Percentiles rank a stretch among this genome's conserved stretches.
Evolutionary conservation across 2,888 invertebrate genomes (phyloP).

Genomic region (Deroplatys truncata): DNA sequence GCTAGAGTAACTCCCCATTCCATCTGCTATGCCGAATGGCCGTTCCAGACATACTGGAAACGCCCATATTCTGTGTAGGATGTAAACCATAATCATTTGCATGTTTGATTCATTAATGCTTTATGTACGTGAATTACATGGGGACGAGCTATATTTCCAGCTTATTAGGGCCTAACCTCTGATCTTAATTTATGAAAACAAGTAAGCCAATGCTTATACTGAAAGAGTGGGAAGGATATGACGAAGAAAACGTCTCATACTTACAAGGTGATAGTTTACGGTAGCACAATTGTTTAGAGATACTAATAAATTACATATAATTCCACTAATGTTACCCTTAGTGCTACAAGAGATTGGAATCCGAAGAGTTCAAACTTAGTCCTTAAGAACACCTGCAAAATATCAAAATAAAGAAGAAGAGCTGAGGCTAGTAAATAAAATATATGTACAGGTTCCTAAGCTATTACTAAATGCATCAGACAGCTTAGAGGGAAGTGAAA

Average conservation of each 20-base stretch:
- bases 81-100: not conserved
- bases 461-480: too few relatives aligned
- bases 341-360: not conserved
- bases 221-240: not conserved
- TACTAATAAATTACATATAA: too few relatives aligned
- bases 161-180: not conserved
- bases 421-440: too few relatives aligned
- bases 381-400: too few relatives aligned
- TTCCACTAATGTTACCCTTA: too few relatives aligned
- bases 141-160: not conserved
- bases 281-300: not conserved
- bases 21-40: not conserved
- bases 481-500: too few relatives aligned
- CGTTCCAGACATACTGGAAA: not conserved
- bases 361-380: not conserved
- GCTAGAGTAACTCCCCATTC: not conserved
- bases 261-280: not conserved
- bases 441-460: too few relatives aligned
- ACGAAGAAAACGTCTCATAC: not conserved
- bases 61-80: not conserved
- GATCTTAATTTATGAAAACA: not conserved
- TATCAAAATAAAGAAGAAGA: too few relatives aligned
- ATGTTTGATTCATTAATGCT: not conserved
- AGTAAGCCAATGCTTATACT: not conserved
- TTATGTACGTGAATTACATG: not conserved